Base-by-base conservation (phyloP, 2,113 vertebrate genomes). In the Fulica atra region DNA sequence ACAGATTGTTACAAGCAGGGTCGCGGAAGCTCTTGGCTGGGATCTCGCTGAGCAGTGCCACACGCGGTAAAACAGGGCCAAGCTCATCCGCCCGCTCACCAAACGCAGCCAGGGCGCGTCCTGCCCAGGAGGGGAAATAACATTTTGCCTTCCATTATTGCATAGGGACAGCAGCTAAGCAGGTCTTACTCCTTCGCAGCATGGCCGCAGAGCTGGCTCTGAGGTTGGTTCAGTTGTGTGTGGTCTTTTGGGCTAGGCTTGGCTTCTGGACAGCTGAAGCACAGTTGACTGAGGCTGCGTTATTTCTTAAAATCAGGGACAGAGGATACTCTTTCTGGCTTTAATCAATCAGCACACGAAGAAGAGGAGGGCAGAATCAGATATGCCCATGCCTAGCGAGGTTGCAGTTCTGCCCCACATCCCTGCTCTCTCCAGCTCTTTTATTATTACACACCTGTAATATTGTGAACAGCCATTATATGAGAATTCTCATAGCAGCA, bases 221-320 rank as follows among this genome's bases (percentile, higher is more conserved):
- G 38, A 61, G 31, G 2, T 5, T 16, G 18, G 5, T 44, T 38
- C 15, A 2, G 23, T 5, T 60, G 11, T 33, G 40, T 11, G 31
- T 31, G 31, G 25, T 48, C 31, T 59, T 46, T 70, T 29, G 59
- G n/a, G 56, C 28, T 60, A 42, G 46, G 17, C 38, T 2, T 23
- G 42, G 65, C 23, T 68, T 87, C 59, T 46, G 19, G 60, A 25
- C 29, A 33, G 1, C 4, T 3, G 3, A 25, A 57, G 29, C 8
- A 26, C 16, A 24, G 36, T 3, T 23, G 17, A 19, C 25, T n/a
- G 8, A 1, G 1, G 17, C 57, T 60, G 23, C 0, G 0, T 74
- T 74, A 38, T 21, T 86, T 64, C 54, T 69, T 74, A 66, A 83
- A 89, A 59, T 31, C 9, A 6, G 38, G 20, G 13, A 10, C 28